Base-by-base conservation (phyloP, 1,140 invertebrate genomes). In the Teleogryllus occipitalis region DNA sequence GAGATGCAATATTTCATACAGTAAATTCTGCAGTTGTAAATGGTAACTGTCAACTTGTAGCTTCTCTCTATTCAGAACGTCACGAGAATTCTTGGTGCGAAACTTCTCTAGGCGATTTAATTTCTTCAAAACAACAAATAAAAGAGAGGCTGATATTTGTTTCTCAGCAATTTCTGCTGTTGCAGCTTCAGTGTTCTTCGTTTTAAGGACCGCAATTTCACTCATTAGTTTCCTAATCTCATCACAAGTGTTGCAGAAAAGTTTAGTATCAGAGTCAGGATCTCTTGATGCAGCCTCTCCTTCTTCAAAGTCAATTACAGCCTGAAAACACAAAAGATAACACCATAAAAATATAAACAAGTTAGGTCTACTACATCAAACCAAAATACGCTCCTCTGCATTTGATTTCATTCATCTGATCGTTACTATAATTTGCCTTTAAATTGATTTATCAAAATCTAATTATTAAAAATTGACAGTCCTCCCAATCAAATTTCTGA, bases 1-100 rank as follows among this genome's bases (percentile, higher is more conserved):
- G 4, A 98, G 88, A 88, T 98, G 96, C 85, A 95, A 93, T 14
- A 95, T 92, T 90, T 98, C 97, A 87, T 98, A 98, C 0, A 98
- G 86, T n/a, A 98, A 88, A 87, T 98, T 98, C 86, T 98, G 96
- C 79, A 97, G 89, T 82, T 96, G 93, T 27, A 99, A 87, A 87
- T 98, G 95, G 82, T 93, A 93, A 80, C 93, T 93, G 83, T 98
- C 97, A 0, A 97, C 95, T 82, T 92, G 92, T 82, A 93, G 92
- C 85, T 97, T 97, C 79, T 93, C 93, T 85, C 92, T 88, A 77
- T 90, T 89, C 7, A 94, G 87, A 22, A 91, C 90, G 87, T 98
- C 96, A 79, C 95, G 88, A 0, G 93, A 92, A 83, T 91, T 90
- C 84, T 96, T 93, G 74, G 94, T 93, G 8, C 93, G 88, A 48